Conservation (phyloP, 2,888 invertebrate species). For the Andrena camellia region DNA sequence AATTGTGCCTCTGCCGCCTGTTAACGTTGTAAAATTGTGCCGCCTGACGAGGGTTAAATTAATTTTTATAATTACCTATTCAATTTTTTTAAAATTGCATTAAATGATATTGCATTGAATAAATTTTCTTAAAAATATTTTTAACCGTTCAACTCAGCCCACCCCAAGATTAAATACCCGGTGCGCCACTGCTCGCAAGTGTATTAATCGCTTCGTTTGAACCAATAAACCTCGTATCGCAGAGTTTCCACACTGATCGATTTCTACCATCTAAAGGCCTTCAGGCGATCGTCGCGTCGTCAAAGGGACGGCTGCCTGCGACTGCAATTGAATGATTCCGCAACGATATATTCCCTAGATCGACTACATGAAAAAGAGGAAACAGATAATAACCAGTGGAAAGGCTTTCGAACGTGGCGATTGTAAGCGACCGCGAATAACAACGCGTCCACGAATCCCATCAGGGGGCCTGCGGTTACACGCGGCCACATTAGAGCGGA, state of each 20-base stretch:
- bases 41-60: too few species aligned
- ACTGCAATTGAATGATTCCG: constrained; percentile 17
- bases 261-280: not conserved
- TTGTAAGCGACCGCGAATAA: not conserved
- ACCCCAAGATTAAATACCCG: too few species aligned
- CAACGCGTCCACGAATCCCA: not conserved
- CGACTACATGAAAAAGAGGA: constrained; percentile 8
- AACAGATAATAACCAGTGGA: not conserved
- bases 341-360: not conserved
- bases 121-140: too few species aligned
- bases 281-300: constrained; percentile 24
- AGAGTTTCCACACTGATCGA: not conserved
- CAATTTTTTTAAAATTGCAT: too few species aligned
- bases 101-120: too few species aligned
- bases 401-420: constrained; percentile 4
- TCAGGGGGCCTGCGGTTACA: constrained; percentile 12
- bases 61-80: too few species aligned
- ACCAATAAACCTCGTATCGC: not conserved
- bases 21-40: too few species aligned
- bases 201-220: constrained; percentile 14
- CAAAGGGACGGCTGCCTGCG: constrained; percentile 20
- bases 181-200: not conserved
- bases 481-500: not conserved
- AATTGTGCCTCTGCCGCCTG: too few species aligned
- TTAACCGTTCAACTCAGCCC: too few species aligned